phyloP scores from a whole-genome alignment of 2,888 invertebrate species.

The Acanthococcus lagerstroemiae region DNA sequence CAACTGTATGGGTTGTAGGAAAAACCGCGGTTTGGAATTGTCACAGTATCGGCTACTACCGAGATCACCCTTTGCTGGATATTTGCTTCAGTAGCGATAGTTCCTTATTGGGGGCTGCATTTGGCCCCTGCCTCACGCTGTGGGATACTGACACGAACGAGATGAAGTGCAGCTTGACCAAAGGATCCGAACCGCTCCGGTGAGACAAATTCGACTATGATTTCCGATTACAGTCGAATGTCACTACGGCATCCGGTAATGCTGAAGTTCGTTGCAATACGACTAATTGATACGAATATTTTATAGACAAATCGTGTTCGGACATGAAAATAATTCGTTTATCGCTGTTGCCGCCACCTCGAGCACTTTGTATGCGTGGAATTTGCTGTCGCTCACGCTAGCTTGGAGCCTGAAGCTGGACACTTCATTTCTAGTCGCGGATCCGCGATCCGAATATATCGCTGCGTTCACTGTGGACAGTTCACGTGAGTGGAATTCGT shows the following conservation, averaged over 20 bases:
- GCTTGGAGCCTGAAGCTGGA: slow-evolving; percentile 53
- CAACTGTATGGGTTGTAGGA: too few species aligned
- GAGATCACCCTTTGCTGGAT: slow-evolving; percentile 48
- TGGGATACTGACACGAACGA: slow-evolving; percentile 46
- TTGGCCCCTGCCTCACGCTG: slow-evolving; percentile 55
- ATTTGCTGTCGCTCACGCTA: slow-evolving; percentile 57
- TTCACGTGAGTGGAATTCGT: slow-evolving; percentile 49
- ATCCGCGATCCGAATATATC: slow-evolving; percentile 56
- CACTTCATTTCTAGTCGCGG: slow-evolving; percentile 47
- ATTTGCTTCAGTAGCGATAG: slow-evolving; percentile 63
- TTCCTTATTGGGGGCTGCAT: slow-evolving; percentile 61
- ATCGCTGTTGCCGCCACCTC: slow-evolving; percentile 50
- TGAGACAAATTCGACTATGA: slow-evolving; percentile 39
- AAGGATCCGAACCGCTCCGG: slow-evolving; percentile 37
- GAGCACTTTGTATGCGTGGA: slow-evolving; percentile 58
- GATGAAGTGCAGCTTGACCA: slow-evolving; percentile 32
- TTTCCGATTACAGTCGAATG: too few species aligned
- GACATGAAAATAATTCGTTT: slow-evolving; percentile 49
- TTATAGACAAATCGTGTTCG: slow-evolving; percentile 49
- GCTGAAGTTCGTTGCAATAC: neutral
- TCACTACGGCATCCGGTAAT: neutral
- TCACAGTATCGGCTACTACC: slow-evolving; percentile 52
- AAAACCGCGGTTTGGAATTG: slow-evolving; percentile 55
- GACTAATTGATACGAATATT: slow-evolving; percentile 25
- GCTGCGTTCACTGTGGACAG: slow-evolving; percentile 55